Evolutionary conservation across 1,140 invertebrate species (phyloP).

Genomic region (Notospermus geniculatus): DNA sequence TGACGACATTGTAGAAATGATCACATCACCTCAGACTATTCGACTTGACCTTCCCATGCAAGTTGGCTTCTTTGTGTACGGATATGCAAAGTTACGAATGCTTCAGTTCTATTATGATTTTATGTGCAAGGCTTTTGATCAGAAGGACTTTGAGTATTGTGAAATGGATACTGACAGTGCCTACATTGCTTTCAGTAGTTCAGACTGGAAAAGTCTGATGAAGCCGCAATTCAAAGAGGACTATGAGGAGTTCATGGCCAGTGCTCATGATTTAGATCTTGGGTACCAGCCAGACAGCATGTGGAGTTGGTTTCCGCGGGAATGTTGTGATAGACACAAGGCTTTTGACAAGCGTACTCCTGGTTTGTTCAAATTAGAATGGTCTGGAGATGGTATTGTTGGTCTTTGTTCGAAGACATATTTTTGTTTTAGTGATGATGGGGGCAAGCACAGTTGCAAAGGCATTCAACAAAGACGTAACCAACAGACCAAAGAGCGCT

Average conservation of each 20-base stretch:
- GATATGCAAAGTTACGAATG: conserved; percentile 21
- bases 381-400: too few relatives aligned
- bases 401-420: too few relatives aligned
- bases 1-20: too few relatives aligned
- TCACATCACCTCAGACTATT: neutral
- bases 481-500: too few relatives aligned
- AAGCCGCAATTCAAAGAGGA: neutral
- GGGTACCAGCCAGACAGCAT: neutral
- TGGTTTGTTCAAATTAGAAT: conserved; percentile 13
- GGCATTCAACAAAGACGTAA: too few relatives aligned
- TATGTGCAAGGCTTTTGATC: conserved; percentile 5
- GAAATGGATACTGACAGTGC: conserved; percentile 18
- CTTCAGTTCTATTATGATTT: conserved; percentile 23
- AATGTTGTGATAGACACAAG: neutral
- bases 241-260: too few relatives aligned
- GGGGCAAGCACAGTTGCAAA: too few relatives aligned
- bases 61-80: conserved; percentile 17
- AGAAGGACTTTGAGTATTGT: conserved; percentile 14
- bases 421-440: too few relatives aligned
- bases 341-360: conserved; percentile 5
- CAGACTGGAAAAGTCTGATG: neutral
- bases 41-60: conserved; percentile 16
- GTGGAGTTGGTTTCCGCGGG: neutral
- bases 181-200: neutral
- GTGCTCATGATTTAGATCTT: too few relatives aligned